These are phyloP conservation scores for Conus canariensis DNA, from an alignment of 2,888 invertebrate genomes.

Conservation along the genomic window DNA sequence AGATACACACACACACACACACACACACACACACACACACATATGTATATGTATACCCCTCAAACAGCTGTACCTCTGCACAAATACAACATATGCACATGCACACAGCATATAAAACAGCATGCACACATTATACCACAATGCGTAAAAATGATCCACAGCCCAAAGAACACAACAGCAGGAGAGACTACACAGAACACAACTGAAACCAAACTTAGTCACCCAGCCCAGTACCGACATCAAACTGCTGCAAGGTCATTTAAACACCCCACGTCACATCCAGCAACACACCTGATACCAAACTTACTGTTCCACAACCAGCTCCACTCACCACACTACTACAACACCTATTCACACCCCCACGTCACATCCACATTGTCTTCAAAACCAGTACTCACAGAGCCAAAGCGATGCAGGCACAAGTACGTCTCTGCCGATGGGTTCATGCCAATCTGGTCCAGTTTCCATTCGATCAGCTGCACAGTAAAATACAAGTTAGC, in stretches of 20 bases:
- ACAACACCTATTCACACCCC: too few species aligned
- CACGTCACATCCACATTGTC: too few species aligned
- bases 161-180: neutral
- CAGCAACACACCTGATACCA: too few species aligned
- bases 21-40: neutral
- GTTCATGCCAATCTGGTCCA: slow-evolving; percentile 87
- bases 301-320: too few species aligned
- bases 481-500: slow-evolving; percentile 43
- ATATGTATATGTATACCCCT: too few species aligned
- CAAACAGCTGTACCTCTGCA: neutral
- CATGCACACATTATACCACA: neutral
- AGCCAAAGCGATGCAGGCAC: slow-evolving; percentile 93
- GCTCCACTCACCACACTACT: too few species aligned
- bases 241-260: too few species aligned
- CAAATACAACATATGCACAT: neutral
- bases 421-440: slow-evolving; percentile 93
- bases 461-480: slow-evolving; percentile 90
- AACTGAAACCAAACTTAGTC: too few species aligned
- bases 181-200: neutral
- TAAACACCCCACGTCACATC: too few species aligned
- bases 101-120: neutral
- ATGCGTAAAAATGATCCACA: neutral
- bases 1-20: neutral
- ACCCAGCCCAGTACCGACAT: too few species aligned
- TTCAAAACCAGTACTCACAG: slow-evolving; percentile 84